Percentiles rank a stretch among this genome's conserved stretches.
These are phyloP conservation scores for Blastobasis adustella DNA, from an alignment of 2,888 invertebrate species.

Conservation along the genomic window DNA sequence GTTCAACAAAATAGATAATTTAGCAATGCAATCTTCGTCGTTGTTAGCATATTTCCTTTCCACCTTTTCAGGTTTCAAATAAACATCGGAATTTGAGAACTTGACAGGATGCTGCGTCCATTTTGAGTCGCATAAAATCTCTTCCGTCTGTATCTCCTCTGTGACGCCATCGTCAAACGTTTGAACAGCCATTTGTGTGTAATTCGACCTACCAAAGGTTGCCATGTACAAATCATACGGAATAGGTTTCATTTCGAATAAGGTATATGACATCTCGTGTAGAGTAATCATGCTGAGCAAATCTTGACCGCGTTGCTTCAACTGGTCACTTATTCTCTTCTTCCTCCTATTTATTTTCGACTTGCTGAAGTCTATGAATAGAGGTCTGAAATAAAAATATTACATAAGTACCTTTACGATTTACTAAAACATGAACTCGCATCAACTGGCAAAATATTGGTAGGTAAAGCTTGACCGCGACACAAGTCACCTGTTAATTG, in stretches of 20 bases:
- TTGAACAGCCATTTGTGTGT: constrained; percentile 52
- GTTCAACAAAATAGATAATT: constrained; percentile 38
- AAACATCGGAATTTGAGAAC: constrained; percentile 47
- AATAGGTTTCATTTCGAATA: constrained; percentile 67
- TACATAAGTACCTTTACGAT: too few species aligned
- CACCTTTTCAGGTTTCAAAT: constrained; percentile 19
- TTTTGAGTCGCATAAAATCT: constrained; percentile 35
- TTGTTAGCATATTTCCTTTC: constrained; percentile 25
- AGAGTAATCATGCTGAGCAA: constrained; percentile 57
- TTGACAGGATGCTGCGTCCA: constrained; percentile 64
- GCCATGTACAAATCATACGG: constrained; percentile 64
- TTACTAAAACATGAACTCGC: too few species aligned
- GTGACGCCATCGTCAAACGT: constrained; percentile 61
- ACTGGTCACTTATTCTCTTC: constrained; percentile 33
- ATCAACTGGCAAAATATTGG: too few species aligned
- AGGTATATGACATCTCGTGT: constrained; percentile 56
- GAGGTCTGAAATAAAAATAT: constrained; percentile 34
- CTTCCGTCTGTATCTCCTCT: constrained; percentile 58
- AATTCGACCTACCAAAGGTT: constrained; percentile 57
- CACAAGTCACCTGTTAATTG: too few species aligned
- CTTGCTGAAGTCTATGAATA: constrained; percentile 58
- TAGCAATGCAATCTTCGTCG: constrained; percentile 39
- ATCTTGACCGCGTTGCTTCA: constrained; percentile 53
- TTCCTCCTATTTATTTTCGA: constrained; percentile 48
- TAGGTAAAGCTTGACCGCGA: too few species aligned